Base-by-base conservation (phyloP, 1,140 invertebrate genomes). In the Contarinia nasturtii region DNA sequence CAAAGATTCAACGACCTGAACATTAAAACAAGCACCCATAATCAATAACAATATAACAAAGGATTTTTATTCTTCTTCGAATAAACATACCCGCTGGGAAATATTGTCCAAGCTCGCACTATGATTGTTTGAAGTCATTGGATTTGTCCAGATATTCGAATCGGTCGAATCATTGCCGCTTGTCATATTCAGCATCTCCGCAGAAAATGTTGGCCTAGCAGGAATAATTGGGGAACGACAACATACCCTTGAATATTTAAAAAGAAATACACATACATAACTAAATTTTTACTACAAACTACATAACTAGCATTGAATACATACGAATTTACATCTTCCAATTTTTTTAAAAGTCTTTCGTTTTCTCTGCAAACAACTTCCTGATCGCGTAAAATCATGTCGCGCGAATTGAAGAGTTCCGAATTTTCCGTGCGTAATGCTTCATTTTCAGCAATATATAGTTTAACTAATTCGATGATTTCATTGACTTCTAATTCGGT, bases 311-410 rank as follows among this genome's bases (percentile, higher is more conserved):
- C 3, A 7, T 38, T 38, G 4, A 45, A 45, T 44, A 75, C 78
- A 77, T 67, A 86, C 82, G 76, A 77, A 59, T 85, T 85, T 14
- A 86, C 79, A 63, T 88, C 83, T 63, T 92, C 87, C 12, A 94
- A 63, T 67, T 89, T 88, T 55, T 81, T 84, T 15, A 86, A 61
- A 17, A 95, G 67, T 20, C 83, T 66, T 61, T 94, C 90, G 58
- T 94, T 94, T 60, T 95, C 89, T 48, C 84, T 68, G 56, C 85
- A 89, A 11, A 94, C 78, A 5, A 87, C 60, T 60, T 94, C 88
- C 56, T 93, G 88, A 58, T 95, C 90, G 36, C 86, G 65, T 42
- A 89, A 71, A 20, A 92, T 67, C 37, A 80, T 71, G 54, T 93
- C 86, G 45, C 85, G 67, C 0, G 80, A 74, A 2, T 73, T 68